These are phyloP conservation scores for Lasioglossum oenotherae DNA, from an alignment of 2,888 invertebrate species.

Conservation along the genomic window DNA sequence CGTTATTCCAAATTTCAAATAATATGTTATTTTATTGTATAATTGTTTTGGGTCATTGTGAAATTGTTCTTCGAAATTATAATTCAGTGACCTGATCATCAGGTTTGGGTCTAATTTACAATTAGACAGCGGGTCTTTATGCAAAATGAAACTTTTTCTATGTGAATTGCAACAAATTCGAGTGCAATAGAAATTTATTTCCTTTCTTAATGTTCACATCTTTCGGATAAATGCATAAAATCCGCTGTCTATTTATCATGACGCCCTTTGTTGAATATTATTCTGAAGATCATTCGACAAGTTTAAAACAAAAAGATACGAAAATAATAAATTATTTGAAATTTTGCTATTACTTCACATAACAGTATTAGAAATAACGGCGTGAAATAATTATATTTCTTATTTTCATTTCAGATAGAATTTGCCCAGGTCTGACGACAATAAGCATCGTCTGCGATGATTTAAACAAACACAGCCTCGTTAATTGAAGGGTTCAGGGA, in stretches of 20 bases:
- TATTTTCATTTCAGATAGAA: not conserved
- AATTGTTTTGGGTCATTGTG: not conserved
- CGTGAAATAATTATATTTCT: not conserved
- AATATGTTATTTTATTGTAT: not conserved
- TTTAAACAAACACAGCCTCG: conserved; percentile 74
- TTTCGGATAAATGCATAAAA: no score
- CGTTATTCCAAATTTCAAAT: not conserved
- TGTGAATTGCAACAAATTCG: no score
- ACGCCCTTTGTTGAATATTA: not conserved
- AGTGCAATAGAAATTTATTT: no score
- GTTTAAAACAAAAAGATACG: no score
- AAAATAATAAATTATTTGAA: no score
- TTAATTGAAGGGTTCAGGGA: conserved; percentile 74
- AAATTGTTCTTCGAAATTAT: not conserved
- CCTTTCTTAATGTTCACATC: no score
- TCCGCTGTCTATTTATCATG: not conserved
- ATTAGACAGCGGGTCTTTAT: no score
- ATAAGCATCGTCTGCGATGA: conserved; percentile 58
- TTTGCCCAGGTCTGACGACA: not conserved
- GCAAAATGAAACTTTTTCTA: no score
- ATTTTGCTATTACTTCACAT: not conserved
- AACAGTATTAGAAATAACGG: not conserved
- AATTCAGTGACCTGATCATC: not conserved
- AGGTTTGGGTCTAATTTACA: not conserved
- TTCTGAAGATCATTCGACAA: not conserved